Conservation (phyloP, 2,888 invertebrate species). For the Drosophila flavopinicola region DNA sequence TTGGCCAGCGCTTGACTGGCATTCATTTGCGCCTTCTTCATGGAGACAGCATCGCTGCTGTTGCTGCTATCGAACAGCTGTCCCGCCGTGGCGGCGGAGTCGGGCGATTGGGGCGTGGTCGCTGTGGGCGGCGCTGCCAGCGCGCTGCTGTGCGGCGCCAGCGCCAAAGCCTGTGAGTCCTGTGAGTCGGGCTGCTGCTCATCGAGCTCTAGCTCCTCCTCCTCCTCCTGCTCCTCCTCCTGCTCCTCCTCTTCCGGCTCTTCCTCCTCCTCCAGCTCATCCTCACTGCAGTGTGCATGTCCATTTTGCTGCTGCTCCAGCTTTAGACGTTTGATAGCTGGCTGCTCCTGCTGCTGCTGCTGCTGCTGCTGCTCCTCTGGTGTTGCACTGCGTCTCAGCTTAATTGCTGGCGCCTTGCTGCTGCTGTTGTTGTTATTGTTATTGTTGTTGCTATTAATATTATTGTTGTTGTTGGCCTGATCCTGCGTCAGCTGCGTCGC, state of each 20-base stretch:
- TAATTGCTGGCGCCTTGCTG: conserved; percentile 26
- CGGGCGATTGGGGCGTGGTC: conserved; percentile 79
- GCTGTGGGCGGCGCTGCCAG: conserved; percentile 75
- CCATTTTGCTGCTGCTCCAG: conserved; percentile 32
- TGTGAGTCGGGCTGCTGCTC: conserved; percentile 19
- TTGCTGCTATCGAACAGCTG: conserved; percentile 83
- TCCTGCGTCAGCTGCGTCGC: conserved; percentile 56
- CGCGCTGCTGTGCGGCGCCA: conserved; percentile 75
- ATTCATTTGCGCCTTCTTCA: conserved; percentile 81
- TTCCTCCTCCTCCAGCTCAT: conserved; percentile 42
- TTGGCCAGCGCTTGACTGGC: conserved; percentile 79
- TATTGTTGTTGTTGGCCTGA: conserved; percentile 62
- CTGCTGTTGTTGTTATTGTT: conserved; percentile 33
- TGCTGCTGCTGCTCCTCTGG: conserved; percentile 28
- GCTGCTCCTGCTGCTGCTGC: conserved; percentile 20
- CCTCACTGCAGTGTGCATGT: conserved; percentile 33
- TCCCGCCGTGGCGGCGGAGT: conserved; percentile 81
- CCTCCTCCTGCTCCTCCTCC: conserved; percentile 27
- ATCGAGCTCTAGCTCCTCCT: conserved; percentile 37
- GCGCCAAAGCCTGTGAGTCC: conserved; percentile 21
- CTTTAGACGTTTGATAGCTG: conserved; percentile 35
- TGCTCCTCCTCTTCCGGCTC: conserved; percentile 32
- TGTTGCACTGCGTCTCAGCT: conserved; percentile 49
- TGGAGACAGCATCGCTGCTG: conserved; percentile 79
- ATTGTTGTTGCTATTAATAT: conserved; percentile 35